Evolutionary conservation across 2,113 vertebrate species (phyloP).

Genomic region (Rousettus leschenaultii): DNA sequence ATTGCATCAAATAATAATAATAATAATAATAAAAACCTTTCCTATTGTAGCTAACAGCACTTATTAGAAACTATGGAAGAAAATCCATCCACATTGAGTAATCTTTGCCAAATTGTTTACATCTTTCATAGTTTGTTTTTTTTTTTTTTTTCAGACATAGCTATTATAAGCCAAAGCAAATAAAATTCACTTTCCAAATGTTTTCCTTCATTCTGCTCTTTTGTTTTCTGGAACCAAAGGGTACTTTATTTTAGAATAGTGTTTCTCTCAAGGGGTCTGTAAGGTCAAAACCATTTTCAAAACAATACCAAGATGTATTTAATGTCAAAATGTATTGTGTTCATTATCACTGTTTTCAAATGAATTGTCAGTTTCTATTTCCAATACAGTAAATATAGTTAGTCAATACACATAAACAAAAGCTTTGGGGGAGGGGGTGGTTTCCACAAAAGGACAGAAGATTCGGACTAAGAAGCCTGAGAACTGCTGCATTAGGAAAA

Average conservation of each 20-base stretch:
- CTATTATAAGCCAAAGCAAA: neutral
- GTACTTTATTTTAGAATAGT: neutral
- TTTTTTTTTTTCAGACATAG: neutral
- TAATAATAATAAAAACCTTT: neutral
- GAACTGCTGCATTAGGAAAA: neutral
- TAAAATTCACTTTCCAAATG: neutral
- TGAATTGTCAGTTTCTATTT: neutral
- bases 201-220: neutral
- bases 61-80: neutral
- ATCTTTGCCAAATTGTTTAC: neutral
- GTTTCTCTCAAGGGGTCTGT: neutral
- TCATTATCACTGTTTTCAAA: neutral
- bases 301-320: neutral
- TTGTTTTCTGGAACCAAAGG: neutral
- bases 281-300: neutral
- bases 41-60: neutral
- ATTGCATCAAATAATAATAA: neutral
- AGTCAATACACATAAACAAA: neutral
- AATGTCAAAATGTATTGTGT: neutral
- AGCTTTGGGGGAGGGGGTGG: neutral
- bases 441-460: neutral
- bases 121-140: neutral
- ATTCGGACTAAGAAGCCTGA: neutral
- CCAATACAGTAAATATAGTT: neutral
- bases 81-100: neutral